Conservation (phyloP, 2,888 invertebrate genomes). For the Belgica antarctica region DNA sequence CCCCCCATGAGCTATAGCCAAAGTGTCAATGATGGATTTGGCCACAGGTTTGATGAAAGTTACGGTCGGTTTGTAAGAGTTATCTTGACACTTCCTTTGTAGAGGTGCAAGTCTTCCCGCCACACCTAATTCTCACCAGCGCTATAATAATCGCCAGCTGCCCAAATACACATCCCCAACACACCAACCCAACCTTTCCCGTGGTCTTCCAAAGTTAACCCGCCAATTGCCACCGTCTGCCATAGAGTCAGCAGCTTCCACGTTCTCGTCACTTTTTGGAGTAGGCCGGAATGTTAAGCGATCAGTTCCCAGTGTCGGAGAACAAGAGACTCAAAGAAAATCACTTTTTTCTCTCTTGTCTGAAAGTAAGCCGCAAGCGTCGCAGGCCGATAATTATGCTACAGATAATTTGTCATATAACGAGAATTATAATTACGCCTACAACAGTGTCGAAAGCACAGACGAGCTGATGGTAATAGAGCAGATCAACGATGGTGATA, state of each 20-base stretch:
- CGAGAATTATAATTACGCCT: conserved; percentile 70
- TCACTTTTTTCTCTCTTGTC: background rate
- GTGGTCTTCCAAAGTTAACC: conserved; percentile 33
- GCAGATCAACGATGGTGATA: conserved; percentile 23
- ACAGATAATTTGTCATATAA: conserved; percentile 57
- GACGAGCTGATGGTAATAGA: conserved; percentile 45
- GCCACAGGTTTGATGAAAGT: conserved; percentile 1
- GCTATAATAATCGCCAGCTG: conserved; percentile 25
- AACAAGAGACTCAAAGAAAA: background rate
- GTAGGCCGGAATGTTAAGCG: background rate
- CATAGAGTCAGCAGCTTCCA: conserved; percentile 21
- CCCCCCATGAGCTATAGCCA: conserved; percentile 49
- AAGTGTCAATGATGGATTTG: conserved; percentile 49
- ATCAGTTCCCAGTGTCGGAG: background rate
- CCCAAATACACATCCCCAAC: conserved; percentile 34
- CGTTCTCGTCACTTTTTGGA: conserved; percentile 25
- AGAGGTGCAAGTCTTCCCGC: conserved; percentile 46
- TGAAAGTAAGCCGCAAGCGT: background rate
- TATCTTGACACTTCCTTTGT: conserved; percentile 45
- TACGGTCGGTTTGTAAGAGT: background rate
- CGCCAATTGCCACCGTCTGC: conserved; percentile 35
- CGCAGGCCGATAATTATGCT: background rate
- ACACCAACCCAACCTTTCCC: conserved; percentile 4
- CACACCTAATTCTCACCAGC: conserved; percentile 46
- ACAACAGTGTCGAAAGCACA: conserved; percentile 65